Evolutionary conservation across 30 jellyfish, hydroid and myxozoan genomes (phyloP).

Genomic region (Aurelia aurita complex sp. Pacific): DNA sequence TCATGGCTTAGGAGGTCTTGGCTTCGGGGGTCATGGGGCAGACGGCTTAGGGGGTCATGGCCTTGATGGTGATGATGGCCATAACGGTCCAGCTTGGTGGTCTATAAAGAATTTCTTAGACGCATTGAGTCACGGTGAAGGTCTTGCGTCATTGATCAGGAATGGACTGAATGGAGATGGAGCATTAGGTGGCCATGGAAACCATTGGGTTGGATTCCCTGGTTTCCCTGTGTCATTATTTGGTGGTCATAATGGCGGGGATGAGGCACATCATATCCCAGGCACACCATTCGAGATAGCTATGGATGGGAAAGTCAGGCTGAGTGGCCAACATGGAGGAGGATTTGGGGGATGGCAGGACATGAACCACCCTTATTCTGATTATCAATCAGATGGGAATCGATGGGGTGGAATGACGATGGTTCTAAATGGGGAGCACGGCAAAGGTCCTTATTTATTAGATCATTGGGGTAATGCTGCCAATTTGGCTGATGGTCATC

Average conservation of each 20-base stretch:
- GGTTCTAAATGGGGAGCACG: constrained; percentile 64
- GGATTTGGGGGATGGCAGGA: constrained; percentile 78
- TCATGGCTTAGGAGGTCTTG: constrained; percentile 11
- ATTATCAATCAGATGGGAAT: constrained; percentile 53
- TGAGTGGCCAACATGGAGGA: constrained; percentile 39
- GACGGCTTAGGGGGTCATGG: constrained; percentile 48
- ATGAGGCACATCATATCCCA: constrained; percentile 41
- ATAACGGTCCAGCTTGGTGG: constrained; percentile 73
- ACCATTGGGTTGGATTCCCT: constrained; percentile 85
- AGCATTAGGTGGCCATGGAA: constrained; percentile 51
- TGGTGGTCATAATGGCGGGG: constrained; percentile 29
- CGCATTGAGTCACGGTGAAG: constrained; percentile 36
- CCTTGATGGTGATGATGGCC: constrained; percentile 23
- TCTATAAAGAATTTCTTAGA: constrained; percentile 39
- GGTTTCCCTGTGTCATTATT: constrained; percentile 73
- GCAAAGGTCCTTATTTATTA: constrained; percentile 79
- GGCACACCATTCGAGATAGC: constrained; percentile 72
- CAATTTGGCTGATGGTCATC: constrained; percentile 64
- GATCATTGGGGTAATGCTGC: constrained; percentile 91
- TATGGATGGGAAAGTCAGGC: constrained; percentile 69
- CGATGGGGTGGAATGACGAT: constrained; percentile 89
- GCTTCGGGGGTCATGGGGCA: constrained; percentile 7
- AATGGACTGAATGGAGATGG: constrained; percentile 31
- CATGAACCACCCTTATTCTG: constrained; percentile 72
- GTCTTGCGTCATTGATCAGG: constrained; percentile 32